phyloP scores from a whole-genome alignment of 2,888 invertebrate genomes.

The Chironomus tentans region DNA sequence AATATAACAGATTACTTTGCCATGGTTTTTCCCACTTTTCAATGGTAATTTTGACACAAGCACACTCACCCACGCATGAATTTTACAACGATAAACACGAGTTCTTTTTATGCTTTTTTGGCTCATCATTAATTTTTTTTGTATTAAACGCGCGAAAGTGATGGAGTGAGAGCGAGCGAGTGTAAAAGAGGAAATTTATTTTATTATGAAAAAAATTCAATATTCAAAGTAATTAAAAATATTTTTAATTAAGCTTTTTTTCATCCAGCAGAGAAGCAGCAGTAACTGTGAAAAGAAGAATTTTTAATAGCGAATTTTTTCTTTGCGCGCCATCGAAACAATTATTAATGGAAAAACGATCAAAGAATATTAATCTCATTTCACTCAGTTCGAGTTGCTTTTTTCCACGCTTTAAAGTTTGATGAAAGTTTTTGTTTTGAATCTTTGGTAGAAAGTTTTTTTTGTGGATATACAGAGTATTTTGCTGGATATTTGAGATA shows the following conservation, averaged over 20 bases:
- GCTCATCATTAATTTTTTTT: background rate
- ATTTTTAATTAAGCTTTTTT: conserved; percentile 19
- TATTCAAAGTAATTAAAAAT: conserved; percentile 25
- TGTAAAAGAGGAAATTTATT: background rate
- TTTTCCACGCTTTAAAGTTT: background rate
- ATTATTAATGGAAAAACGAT: conserved; percentile 24
- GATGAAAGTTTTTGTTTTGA: background rate
- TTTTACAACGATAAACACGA: background rate
- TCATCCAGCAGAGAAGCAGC: background rate
- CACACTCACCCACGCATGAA: background rate
- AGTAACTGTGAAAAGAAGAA: background rate
- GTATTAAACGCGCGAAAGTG: background rate
- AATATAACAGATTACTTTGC: conserved; percentile 21
- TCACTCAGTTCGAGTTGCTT: background rate
- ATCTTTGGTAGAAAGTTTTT: background rate
- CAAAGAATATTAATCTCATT: conserved; percentile 22
- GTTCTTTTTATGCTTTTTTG: background rate
- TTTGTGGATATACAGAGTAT: too few species aligned
- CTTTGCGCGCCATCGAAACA: background rate
- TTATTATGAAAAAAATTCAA: conserved; percentile 11
- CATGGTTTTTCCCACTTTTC: conserved; percentile 9
- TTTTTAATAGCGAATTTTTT: background rate
- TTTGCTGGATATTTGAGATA: too few species aligned
- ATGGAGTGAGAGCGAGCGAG: background rate
- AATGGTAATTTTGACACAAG: background rate